These are phyloP conservation scores for Echinometra lucunter DNA, from an alignment of 53 echinoderm and acorn worm species.

Conservation along the genomic window DNA sequence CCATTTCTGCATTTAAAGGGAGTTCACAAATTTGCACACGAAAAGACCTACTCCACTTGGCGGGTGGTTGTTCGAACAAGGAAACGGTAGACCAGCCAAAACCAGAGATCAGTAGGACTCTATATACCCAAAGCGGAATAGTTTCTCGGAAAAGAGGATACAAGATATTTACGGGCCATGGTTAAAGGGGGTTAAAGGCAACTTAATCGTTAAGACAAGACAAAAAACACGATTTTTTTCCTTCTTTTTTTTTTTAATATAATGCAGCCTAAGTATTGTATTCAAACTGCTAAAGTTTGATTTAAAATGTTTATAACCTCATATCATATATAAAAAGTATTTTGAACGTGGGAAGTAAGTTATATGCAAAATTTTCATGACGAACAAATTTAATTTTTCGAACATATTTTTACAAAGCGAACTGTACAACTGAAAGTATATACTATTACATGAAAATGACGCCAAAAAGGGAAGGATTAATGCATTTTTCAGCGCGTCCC, in stretches of 20 bases:
- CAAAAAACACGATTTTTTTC: neutral
- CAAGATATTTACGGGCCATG: neutral
- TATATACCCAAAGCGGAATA: constrained; percentile 8
- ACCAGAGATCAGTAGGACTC: constrained; percentile 1
- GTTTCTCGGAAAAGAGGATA: constrained; percentile 39
- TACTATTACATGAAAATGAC: neutral
- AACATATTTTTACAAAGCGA: neutral
- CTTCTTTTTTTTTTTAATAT: too few species aligned
- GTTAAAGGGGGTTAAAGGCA: neutral
- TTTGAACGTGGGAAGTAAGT: neutral
- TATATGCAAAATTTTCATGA: too few species aligned
- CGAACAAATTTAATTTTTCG: neutral
- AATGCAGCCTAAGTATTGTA: too few species aligned
- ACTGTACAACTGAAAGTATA: neutral
- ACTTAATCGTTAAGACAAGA: neutral
- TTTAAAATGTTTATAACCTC: too few species aligned
- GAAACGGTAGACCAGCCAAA: constrained; percentile 33
- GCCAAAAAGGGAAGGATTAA: neutral
- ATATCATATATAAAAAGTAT: neutral
- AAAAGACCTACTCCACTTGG: neutral
- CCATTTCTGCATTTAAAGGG: neutral
- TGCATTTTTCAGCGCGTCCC: neutral
- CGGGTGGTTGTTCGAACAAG: neutral
- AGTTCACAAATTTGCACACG: neutral
- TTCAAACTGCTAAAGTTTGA: too few species aligned